Evolutionary conservation across 2,113 vertebrate genomes (phyloP).

Genomic region (Acanthisitta chloris): DNA sequence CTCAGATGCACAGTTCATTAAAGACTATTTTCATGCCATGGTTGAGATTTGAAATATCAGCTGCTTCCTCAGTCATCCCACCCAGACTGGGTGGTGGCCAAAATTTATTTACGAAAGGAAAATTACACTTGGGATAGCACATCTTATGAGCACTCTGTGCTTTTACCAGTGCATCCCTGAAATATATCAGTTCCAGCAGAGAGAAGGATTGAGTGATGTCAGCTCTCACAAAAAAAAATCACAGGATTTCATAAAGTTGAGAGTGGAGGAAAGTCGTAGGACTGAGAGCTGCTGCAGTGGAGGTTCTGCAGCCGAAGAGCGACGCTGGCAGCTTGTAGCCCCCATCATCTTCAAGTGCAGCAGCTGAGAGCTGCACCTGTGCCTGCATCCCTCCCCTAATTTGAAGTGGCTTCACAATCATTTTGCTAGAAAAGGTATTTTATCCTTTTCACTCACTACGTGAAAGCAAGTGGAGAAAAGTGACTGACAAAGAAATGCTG

Average conservation of each 20-base stretch:
- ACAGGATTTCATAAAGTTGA: neutral
- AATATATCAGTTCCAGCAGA: neutral
- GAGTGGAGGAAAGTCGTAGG: neutral
- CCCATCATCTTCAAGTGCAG: neutral
- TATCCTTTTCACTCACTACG: neutral
- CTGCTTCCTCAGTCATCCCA: slow-evolving; percentile 37
- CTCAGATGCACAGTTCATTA: slow-evolving; percentile 24
- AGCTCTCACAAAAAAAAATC: neutral
- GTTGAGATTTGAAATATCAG: slow-evolving; percentile 30
- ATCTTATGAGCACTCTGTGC: neutral
- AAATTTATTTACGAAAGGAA: slow-evolving; percentile 15
- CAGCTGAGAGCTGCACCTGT: slow-evolving; percentile 34
- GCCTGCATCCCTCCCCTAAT: neutral
- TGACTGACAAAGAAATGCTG: slow-evolving; percentile 38
- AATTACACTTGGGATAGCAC: neutral
- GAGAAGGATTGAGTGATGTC: neutral
- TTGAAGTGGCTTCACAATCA: slow-evolving; percentile 45
- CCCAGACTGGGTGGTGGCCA: slow-evolving; percentile 27
- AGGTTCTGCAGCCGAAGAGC: neutral
- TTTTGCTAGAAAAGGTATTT: slow-evolving; percentile 9
- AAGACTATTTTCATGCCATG: slow-evolving; percentile 34
- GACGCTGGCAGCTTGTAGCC: neutral
- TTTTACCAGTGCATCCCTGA: neutral
- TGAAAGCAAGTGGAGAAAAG: slow-evolving; percentile 19
- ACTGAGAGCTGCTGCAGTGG: neutral